Base-by-base conservation (phyloP, 2,888 invertebrate genomes). In the Gari tellinella region DNA sequence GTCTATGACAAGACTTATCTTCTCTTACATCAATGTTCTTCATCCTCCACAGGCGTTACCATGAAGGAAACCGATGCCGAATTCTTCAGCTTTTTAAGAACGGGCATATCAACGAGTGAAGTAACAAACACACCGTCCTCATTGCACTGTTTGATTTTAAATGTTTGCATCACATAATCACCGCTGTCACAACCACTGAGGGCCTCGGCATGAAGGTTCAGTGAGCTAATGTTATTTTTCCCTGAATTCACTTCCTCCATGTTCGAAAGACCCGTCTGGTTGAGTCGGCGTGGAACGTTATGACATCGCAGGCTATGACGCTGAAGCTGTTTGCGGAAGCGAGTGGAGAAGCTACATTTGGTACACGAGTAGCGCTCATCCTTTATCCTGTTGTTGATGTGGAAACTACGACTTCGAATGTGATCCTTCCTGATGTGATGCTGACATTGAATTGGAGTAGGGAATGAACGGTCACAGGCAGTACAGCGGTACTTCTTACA, bases 101-200 rank as follows among this genome's bases (percentile, higher is more conserved):
- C 97, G 80, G 98, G 98, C 93, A 98, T 94, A 93, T 97, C 97
- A 92, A 98, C 97, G 88, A 98, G 94, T 88, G 97, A 97, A 83
- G 98, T 60, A 23, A 80, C 80, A 67, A 80, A 76, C 15, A 76
- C 72, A 25, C 72, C 76, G 45, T 80, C 77, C 0, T 72, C 74
- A 57, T 72, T 72, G 49, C 70, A 82, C 61, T 87, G 86, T 61
- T 85, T 80, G 25, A 90, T 73, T 40, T 77, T 76, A 93, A 98
- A 98, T 68, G 97, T 96, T 93, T 98, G 98, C 97, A 98, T 97
- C 83, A 96, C 95, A 90, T 96, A 79, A 48, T 75, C 68, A 15
- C 66, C 74, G 46, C 38, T 60, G 46, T 55, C 65, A 67, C 76
- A 70, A 55, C 74, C 70, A 51, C 72, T 69, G 14, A 75, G 49